Evolutionary conservation across 2,113 vertebrate species (phyloP).

Genomic region (Bos indicus): DNA sequence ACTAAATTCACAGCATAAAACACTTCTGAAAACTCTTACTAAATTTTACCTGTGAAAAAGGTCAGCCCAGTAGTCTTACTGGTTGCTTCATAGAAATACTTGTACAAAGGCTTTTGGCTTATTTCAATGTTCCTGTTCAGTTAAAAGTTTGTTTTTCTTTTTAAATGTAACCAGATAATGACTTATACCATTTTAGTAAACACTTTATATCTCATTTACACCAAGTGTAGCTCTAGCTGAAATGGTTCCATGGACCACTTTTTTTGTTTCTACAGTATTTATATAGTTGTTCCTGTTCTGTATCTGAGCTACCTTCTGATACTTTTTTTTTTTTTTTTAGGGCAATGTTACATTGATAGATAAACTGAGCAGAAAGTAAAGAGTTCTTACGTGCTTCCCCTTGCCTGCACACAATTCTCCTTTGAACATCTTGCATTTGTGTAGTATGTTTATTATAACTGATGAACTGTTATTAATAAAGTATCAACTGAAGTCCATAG

Average conservation of each 20-base stretch:
- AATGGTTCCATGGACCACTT: not conserved
- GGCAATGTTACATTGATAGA: not conserved
- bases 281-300: not conserved
- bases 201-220: not conserved
- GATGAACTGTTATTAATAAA: not conserved
- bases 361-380: not conserved
- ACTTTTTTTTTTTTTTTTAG: not conserved
- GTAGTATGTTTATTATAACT: not conserved
- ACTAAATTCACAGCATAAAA: not conserved
- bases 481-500: not conserved
- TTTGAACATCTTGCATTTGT: not conserved
- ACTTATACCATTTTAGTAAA: not conserved
- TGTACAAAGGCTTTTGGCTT: not conserved
- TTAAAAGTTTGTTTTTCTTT: not conserved
- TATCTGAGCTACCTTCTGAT: not conserved
- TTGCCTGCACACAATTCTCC: not conserved
- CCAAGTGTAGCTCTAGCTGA: not conserved
- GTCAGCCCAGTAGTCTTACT: not conserved
- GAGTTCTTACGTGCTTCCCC: not conserved
- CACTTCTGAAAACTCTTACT: not conserved
- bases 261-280: not conserved
- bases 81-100: not conserved
- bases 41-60: not conserved
- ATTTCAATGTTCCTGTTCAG: not conserved
- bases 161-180: not conserved